phyloP scores from a whole-genome alignment of 2,888 invertebrate genomes.

The Sympetrum striolatum region DNA sequence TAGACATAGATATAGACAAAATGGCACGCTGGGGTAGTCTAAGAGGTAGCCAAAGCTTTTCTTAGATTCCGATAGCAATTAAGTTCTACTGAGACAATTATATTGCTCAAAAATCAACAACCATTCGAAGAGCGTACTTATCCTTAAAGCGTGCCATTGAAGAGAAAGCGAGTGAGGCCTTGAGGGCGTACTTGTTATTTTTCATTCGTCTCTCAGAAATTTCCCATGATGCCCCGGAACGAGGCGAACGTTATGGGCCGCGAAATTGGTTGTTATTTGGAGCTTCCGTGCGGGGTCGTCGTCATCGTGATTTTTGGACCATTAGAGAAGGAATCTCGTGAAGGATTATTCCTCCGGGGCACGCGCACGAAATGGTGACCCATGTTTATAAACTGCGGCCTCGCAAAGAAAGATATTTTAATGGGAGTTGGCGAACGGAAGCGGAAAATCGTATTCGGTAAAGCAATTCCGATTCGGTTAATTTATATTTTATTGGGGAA shows the following conservation, averaged over 20 bases:
- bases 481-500: not conserved
- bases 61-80: too few species aligned
- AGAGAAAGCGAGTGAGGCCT: not conserved
- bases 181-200: not conserved
- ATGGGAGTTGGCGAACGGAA: not conserved
- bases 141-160: too few species aligned
- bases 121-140: too few species aligned
- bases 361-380: not conserved
- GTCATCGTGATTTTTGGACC: slow-evolving; percentile 6
- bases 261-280: slow-evolving; percentile 41
- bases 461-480: not conserved
- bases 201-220: not conserved
- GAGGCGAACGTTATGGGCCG: slow-evolving; percentile 1
- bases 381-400: not conserved
- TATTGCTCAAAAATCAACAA: too few species aligned
- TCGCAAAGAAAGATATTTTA: not conserved
- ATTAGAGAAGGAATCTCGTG: slow-evolving; percentile 5
- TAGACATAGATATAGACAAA: too few species aligned
- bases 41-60: too few species aligned
- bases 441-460: not conserved
- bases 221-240: not conserved
- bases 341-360: not conserved
- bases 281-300: not conserved
- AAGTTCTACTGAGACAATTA: too few species aligned
- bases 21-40: too few species aligned